Evolutionary conservation across 2,888 invertebrate species (phyloP).

Genomic region (Siphlonurus alternatus): DNA sequence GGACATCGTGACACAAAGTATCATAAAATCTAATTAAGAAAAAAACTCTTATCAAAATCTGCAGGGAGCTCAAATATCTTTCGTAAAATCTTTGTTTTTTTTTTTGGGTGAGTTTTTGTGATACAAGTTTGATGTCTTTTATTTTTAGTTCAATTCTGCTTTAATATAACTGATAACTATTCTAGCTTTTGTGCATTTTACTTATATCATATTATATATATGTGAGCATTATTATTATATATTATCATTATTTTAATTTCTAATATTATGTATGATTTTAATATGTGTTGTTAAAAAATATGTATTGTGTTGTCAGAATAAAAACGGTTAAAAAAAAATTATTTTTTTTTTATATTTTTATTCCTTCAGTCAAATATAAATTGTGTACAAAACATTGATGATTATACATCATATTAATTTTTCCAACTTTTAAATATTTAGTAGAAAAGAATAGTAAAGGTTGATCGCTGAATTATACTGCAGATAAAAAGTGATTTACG

Average conservation of each 20-base stretch:
- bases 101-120: neutral
- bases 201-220: neutral
- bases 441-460: too few species aligned
- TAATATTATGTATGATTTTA: neutral
- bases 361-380: neutral
- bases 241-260: neutral
- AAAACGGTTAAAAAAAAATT: slow-evolving; percentile 3
- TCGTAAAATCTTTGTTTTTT: neutral
- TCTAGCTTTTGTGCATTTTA: neutral
- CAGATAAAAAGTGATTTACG: too few species aligned
- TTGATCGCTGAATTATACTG: too few species aligned
- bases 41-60: neutral
- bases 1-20: neutral
- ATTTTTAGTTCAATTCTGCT: neutral
- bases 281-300: neutral
- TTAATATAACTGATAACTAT: neutral
- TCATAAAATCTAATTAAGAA: neutral
- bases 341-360: neutral
- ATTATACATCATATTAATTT: too few species aligned
- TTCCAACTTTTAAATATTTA: too few species aligned
- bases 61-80: slow-evolving; percentile 4
- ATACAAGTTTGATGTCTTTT: neutral
- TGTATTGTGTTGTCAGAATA: neutral
- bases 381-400: too few species aligned
- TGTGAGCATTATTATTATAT: neutral